A percentile compares a stretch with the other conserved stretches of the same genome.
Conservation (phyloP, 1,140 invertebrate genomes). For the Drosophila mayri region DNA sequence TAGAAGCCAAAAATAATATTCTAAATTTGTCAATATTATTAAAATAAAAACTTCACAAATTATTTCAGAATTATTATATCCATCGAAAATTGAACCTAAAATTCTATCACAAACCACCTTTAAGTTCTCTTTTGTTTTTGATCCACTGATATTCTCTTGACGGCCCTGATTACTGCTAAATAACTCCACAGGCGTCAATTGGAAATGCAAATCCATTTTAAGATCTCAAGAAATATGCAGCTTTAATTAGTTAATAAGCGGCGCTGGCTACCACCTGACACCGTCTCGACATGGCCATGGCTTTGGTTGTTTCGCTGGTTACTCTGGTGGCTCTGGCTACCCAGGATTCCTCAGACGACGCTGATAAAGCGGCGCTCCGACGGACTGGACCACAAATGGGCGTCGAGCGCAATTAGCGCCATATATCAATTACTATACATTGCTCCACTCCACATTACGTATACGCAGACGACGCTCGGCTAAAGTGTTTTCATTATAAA, state of each 20-base stretch:
- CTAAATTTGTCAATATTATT: not conserved
- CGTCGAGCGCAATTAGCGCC: slow-evolving; percentile 77
- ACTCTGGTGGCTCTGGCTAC: slow-evolving; percentile 21
- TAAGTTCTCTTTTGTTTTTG: not conserved
- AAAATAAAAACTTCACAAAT: not conserved
- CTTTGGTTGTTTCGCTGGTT: slow-evolving; percentile 40
- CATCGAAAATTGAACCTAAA: not conserved
- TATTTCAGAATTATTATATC: not conserved
- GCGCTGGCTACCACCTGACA: slow-evolving; percentile 65
- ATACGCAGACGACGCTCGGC: slow-evolving; percentile 65
- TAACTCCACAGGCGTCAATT: slow-evolving; percentile 37
- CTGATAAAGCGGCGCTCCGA: slow-evolving; percentile 60
- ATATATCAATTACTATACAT: slow-evolving; percentile 77
- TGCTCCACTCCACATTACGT: slow-evolving; percentile 61
- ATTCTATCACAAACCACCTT: not conserved
- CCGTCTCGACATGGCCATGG: slow-evolving; percentile 44
- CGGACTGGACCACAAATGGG: slow-evolving; percentile 58
- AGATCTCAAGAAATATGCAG: slow-evolving; percentile 76
- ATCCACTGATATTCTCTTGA: not conserved
- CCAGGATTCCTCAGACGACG: slow-evolving; percentile 73
- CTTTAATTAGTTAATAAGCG: slow-evolving; percentile 80
- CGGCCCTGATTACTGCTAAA: slow-evolving; percentile 10
- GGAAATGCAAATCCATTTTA: slow-evolving; percentile 65
- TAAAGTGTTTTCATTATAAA: slow-evolving; percentile 81
- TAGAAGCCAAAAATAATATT: not conserved